A percentile compares a stretch with the other conserved stretches of the same genome.
Evolutionary conservation across 2,797 vertebrate genomes (phyloP).

Genomic region (Acanthopagrus latus): DNA sequence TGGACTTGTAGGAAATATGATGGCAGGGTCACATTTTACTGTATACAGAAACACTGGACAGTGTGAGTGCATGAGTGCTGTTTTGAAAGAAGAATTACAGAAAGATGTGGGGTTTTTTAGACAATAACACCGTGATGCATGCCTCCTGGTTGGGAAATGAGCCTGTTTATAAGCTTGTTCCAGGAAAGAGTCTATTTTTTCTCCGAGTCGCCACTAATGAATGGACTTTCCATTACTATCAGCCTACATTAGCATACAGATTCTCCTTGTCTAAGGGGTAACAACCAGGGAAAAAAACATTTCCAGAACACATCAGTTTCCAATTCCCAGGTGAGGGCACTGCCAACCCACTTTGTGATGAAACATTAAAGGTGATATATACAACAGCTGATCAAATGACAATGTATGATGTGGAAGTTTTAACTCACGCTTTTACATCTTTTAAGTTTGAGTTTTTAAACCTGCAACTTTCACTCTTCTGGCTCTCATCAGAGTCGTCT

Average conservation of each 20-base stretch:
- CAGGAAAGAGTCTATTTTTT: background rate
- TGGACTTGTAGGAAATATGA: background rate
- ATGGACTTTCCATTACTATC: background rate
- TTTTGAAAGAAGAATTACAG: background rate
- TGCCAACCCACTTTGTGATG: background rate
- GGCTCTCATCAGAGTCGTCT: too few species aligned
- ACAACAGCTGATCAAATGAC: background rate
- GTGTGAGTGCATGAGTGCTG: background rate
- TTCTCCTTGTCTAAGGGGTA: background rate
- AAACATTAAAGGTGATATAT: background rate
- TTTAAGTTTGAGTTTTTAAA: too few species aligned
- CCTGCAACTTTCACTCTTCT: too few species aligned
- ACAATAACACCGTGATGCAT: background rate
- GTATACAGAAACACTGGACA: background rate
- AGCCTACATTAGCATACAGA: background rate
- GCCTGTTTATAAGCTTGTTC: conserved; percentile 15
- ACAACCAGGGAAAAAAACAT: background rate
- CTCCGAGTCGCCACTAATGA: background rate
- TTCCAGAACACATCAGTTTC: background rate
- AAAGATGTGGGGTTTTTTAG: background rate
- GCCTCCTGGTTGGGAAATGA: conserved; percentile 14
- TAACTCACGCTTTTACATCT: too few species aligned
- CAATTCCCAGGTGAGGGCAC: background rate
- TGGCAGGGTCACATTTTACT: background rate
- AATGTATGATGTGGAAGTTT: background rate